Conservation (phyloP, 2,113 vertebrate species). For the Phaetusa simplex region DNA sequence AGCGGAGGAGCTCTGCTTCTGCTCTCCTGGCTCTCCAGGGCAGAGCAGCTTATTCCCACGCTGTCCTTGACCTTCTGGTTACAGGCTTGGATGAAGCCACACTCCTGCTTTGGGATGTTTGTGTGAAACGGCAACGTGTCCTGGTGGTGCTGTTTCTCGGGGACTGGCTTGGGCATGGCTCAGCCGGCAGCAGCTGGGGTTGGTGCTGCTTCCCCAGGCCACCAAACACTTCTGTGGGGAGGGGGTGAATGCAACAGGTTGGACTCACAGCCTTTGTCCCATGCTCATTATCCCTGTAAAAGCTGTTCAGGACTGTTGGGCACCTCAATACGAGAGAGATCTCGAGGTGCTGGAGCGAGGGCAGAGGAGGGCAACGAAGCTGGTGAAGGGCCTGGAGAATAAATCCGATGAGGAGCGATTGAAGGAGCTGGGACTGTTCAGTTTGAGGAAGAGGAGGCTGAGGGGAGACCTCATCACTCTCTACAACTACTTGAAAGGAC, state of each 20-base stretch:
- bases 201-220: neutral
- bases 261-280: neutral
- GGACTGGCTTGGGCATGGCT: neutral
- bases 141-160: neutral
- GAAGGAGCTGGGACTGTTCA: no score
- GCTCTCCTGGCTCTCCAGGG: neutral
- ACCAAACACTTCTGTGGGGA: neutral
- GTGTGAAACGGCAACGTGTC: neutral
- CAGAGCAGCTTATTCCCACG: neutral
- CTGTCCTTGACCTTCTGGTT: neutral
- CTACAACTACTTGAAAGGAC: no score
- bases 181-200: neutral
- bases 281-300: rapidly evolving
- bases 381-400: no score
- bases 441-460: no score
- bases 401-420: no score
- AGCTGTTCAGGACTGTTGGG: neutral
- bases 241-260: neutral
- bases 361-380: no score
- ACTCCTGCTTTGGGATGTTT: neutral
- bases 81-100: neutral
- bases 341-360: no score
- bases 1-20: neutral
- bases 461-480: no score
- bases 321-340: no score